Evolutionary conservation across 1,140 invertebrate genomes (phyloP), one percentile per base, ranked within the genome.

Genomic region (Drosophila sturtevanti): DNA sequence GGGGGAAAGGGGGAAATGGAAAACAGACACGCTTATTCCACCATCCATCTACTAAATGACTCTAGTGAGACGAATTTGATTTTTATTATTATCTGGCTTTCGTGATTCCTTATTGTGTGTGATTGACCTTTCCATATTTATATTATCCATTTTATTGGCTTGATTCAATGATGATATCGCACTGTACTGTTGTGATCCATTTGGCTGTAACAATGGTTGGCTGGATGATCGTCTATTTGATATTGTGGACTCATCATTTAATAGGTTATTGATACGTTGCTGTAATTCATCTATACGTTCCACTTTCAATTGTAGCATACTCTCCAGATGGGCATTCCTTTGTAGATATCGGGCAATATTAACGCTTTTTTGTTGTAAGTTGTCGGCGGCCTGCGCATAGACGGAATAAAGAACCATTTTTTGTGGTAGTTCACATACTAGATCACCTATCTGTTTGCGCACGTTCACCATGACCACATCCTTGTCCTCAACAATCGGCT

Each of bases 281-380:
- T 63, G 58, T 35, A 94, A 84, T 74, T 94, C 93, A 2, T 92
- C 89, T 55, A 94, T 94, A 48, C 92, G 91, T 67, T 93, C 92
- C 51, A 94, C 92, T 79, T 94, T 94, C 0, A 93, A 71, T 22
- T 91, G 91, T 16, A 94, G 73, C 65, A 94, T 79, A 65, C 81
- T 93, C 84, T 94, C 93, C 14, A 94, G 82, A 68, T 94, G 93
- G 7, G 80, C 79, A 0, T 82, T 68, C 89, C 92, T 70, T 18
- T 76, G 64, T 9, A 70, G 34, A 7, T 44, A 44, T 4, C 58
- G 41, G 5, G 31, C 60, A 34, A 73, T 63, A 7, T 37, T 67
- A 34, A 22, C 56, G 59, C 67, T 54, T 63, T 68, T 27, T 94
- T 85, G 89, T 93, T 94, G 61, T 93, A 91, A 41, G 91, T 90